Percentiles rank a stretch among this genome's conserved stretches.
Conservation (phyloP, 2,888 invertebrate genomes). For the Brachycybe producta region DNA sequence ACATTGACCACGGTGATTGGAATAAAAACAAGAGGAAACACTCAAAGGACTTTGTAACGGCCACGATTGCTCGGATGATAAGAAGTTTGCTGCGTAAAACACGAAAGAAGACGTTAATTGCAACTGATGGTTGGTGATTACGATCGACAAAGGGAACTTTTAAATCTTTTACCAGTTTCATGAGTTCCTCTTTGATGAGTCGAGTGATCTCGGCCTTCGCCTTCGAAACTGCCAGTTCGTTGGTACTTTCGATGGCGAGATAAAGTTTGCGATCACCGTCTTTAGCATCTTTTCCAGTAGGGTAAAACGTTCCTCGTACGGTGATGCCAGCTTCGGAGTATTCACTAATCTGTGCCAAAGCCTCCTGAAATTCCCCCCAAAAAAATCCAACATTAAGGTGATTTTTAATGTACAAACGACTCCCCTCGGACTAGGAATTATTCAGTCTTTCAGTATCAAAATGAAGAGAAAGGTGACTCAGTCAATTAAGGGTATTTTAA, state of each 20-base stretch:
- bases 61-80: constrained; percentile 57
- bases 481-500: too few species aligned
- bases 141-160: neutral
- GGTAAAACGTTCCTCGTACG: constrained; percentile 87
- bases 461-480: too few species aligned
- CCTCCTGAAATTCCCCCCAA: constrained; percentile 78
- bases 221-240: constrained; percentile 80
- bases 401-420: neutral
- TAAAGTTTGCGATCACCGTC: constrained; percentile 92
- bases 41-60: constrained; percentile 80
- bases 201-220: constrained; percentile 95
- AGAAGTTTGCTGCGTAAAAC: constrained; percentile 36
- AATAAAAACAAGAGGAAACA: too few species aligned
- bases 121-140: too few species aligned
- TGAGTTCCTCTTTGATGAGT: constrained; percentile 92
- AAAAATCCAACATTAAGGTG: too few species aligned
- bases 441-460: too few species aligned
- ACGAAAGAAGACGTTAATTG: constrained; percentile 5
- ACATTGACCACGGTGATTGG: too few species aligned
- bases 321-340: constrained; percentile 98
- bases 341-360: constrained; percentile 92
- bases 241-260: constrained; percentile 96
- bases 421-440: neutral
- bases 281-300: constrained; percentile 71
- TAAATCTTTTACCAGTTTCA: constrained; percentile 48